These are phyloP conservation scores for Anabas testudineus DNA, from an alignment of 2,797 vertebrate species.

Conservation along the genomic window DNA sequence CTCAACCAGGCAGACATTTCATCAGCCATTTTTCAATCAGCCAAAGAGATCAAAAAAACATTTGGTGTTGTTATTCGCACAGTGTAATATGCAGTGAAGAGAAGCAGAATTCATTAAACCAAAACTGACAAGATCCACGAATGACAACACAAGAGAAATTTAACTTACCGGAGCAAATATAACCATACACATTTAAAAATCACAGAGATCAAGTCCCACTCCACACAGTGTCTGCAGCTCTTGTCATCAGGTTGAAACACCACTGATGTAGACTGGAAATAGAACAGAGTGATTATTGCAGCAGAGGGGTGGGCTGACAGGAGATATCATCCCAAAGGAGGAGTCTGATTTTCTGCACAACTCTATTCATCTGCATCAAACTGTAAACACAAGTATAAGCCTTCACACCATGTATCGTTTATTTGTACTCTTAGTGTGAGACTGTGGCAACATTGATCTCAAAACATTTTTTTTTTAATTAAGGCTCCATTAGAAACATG, in stretches of 20 bases:
- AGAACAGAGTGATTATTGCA: slow-evolving; percentile 40
- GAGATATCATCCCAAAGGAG: slow-evolving; percentile 54
- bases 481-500: slow-evolving; percentile 1
- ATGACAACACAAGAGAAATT: slow-evolving; percentile 10
- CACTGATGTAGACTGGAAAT: slow-evolving; percentile 49
- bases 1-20: neutral
- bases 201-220: slow-evolving; percentile 84
- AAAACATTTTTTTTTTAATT: neutral
- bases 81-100: neutral
- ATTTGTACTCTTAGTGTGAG: too few species aligned
- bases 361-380: slow-evolving; percentile 18
- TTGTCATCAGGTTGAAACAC: slow-evolving; percentile 84
- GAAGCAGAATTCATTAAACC: neutral
- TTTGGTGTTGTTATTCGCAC: neutral
- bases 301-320: slow-evolving; percentile 58
- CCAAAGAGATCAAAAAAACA: neutral
- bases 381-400: neutral
- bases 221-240: slow-evolving; percentile 84
- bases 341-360: slow-evolving; percentile 44
- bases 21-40: neutral
- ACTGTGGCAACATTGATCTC: neutral
- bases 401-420: too few species aligned
- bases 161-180: slow-evolving; percentile 99
- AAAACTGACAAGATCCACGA: neutral
- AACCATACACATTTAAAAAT: slow-evolving; percentile 99